These are phyloP conservation scores for Drosophila arizonae DNA, from an alignment of 1,140 invertebrate species.

Conservation along the genomic window DNA sequence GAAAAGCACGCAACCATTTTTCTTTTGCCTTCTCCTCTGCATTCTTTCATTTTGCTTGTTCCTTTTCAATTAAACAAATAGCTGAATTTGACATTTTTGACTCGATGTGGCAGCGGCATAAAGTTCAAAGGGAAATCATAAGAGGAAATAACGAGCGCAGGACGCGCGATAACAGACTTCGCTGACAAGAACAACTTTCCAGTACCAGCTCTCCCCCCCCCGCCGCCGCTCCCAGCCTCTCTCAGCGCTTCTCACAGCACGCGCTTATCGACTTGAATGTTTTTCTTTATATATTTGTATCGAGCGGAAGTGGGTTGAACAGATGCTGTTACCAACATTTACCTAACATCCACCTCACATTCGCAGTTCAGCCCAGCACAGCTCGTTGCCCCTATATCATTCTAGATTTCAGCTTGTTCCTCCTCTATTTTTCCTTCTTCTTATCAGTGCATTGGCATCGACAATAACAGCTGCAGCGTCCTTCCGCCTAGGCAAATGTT, in stretches of 20 bases:
- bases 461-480: slow-evolving; percentile 43
- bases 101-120: slow-evolving; percentile 21
- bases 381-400: slow-evolving; percentile 3
- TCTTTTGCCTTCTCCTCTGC: slow-evolving; percentile 1
- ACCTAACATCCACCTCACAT: not conserved
- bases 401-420: not conserved
- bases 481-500: slow-evolving; percentile 60
- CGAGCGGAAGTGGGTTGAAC: not conserved
- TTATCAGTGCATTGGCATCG: slow-evolving; percentile 67
- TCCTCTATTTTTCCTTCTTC: slow-evolving; percentile 4
- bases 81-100: slow-evolving; percentile 76
- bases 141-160: slow-evolving; percentile 63
- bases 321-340: slow-evolving; percentile 3
- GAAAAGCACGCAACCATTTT: slow-evolving; percentile 1
- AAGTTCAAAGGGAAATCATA: slow-evolving; percentile 75
- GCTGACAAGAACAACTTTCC: slow-evolving; percentile 42
- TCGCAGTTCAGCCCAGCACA: not conserved
- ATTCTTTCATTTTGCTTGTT: slow-evolving; percentile 1
- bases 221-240: not conserved
- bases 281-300: slow-evolving; percentile 4
- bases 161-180: slow-evolving; percentile 58
- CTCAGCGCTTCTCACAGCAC: not conserved
- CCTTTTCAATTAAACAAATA: slow-evolving; percentile 80
- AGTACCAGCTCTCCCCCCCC: no score
- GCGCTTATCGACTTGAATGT: slow-evolving; percentile 20